A percentile compares a stretch with the other conserved stretches of the same genome.
Evolutionary conservation across 2,888 invertebrate genomes (phyloP).

Genomic region (Aleiodes leptofemur): DNA sequence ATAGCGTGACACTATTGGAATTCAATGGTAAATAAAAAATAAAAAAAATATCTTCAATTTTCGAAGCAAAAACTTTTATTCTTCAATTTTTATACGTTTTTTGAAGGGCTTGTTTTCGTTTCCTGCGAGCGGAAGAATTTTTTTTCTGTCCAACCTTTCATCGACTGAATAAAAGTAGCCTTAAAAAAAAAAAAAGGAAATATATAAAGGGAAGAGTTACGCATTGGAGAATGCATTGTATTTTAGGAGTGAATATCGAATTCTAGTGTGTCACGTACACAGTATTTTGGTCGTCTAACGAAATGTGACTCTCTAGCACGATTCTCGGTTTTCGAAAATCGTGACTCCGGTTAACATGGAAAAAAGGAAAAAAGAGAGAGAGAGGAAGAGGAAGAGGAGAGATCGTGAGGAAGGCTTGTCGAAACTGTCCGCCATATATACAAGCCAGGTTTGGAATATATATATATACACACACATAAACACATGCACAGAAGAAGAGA

Average conservation of each 20-base stretch:
- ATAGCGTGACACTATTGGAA: slow-evolving; percentile 26
- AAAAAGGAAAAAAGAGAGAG: no score
- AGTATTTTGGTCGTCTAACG: slow-evolving; percentile 21
- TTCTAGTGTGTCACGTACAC: slow-evolving; percentile 24
- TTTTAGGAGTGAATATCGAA: slow-evolving; percentile 13
- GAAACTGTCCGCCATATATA: slow-evolving; percentile 4
- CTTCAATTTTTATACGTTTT: neutral
- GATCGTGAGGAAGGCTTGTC: neutral
- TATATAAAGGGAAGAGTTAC: neutral
- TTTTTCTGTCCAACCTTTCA: neutral
- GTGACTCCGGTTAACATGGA: slow-evolving; percentile 10
- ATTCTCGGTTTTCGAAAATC: slow-evolving; percentile 23
- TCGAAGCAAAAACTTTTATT: neutral
- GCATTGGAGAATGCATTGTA: slow-evolving; percentile 7
- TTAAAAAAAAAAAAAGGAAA: neutral
- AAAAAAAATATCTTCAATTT: neutral
- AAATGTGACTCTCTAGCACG: slow-evolving; percentile 21
- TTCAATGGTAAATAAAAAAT: neutral
- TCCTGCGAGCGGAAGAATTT: neutral
- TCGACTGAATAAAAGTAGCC: neutral
- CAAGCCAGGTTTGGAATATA: neutral
- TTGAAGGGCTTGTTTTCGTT: neutral
- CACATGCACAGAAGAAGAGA: neutral
- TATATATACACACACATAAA: no score
- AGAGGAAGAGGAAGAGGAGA: no score